These are phyloP conservation scores for Dromiciops gliroides DNA, from an alignment of 2,113 vertebrate species.

Conservation along the genomic window DNA sequence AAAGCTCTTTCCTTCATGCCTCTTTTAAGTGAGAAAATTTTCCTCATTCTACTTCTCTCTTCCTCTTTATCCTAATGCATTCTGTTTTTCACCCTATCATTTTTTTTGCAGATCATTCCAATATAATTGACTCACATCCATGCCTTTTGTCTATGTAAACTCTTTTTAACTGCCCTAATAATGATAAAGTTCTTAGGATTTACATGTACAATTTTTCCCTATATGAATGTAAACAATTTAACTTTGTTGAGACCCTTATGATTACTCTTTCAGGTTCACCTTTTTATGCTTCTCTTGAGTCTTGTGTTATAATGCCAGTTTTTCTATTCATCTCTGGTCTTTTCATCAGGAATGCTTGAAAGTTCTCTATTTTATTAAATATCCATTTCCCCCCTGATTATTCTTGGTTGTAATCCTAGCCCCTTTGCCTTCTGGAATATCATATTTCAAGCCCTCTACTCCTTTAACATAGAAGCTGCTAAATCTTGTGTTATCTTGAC, in stretches of 20 bases:
- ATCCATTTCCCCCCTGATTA: background rate
- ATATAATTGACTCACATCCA: no score
- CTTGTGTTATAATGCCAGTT: background rate
- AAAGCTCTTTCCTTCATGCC: no score
- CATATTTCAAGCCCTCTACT: background rate
- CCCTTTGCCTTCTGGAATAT: background rate
- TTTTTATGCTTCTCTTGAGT: background rate
- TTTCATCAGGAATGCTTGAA: background rate
- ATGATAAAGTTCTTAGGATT: background rate
- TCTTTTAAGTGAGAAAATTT: no score
- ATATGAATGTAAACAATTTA: background rate
- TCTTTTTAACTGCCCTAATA: no score
- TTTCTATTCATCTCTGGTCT: background rate
- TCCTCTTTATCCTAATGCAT: no score
- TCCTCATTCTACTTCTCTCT: no score
- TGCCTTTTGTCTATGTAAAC: no score
- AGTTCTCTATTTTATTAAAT: background rate
- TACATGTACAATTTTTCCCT: background rate
- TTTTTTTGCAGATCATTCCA: no score
- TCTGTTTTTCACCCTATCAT: no score
- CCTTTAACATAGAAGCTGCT: background rate
- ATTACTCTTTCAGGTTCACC: background rate
- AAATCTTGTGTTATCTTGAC: background rate
- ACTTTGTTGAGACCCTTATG: background rate
- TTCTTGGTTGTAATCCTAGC: background rate